Evolutionary conservation across 2,888 invertebrate genomes (phyloP).

Genomic region (Meta bourneti): DNA sequence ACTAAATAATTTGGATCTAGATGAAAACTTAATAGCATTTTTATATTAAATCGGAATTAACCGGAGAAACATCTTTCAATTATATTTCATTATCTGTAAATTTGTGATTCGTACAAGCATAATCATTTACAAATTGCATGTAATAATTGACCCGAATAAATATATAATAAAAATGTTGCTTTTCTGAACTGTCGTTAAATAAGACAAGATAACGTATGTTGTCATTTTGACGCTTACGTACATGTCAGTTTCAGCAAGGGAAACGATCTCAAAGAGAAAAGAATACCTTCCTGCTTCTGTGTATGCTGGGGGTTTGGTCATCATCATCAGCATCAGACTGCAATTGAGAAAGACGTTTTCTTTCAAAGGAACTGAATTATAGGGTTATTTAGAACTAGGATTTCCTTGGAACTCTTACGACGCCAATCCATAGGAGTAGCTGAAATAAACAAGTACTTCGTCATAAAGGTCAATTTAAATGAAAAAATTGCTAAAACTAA

Average conservation of each 20-base stretch:
- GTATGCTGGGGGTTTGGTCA: background rate
- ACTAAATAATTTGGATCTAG: too few relatives aligned
- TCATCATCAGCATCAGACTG: background rate
- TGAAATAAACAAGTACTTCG: too few relatives aligned
- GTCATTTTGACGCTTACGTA: background rate
- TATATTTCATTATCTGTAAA: too few relatives aligned
- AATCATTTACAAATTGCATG: too few relatives aligned
- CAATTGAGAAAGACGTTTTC: background rate
- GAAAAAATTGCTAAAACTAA: too few relatives aligned
- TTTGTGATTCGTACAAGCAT: too few relatives aligned
- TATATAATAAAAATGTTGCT: background rate
- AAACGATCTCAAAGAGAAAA: background rate
- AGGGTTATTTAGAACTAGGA: background rate
- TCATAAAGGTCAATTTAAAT: too few relatives aligned
- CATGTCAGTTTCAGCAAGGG: background rate
- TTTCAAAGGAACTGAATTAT: background rate
- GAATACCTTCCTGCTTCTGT: background rate
- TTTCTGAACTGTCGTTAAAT: background rate
- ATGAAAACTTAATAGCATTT: too few relatives aligned
- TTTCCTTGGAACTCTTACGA: too few relatives aligned
- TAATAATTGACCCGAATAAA: background rate
- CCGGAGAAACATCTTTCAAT: too few relatives aligned
- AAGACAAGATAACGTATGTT: background rate
- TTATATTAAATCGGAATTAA: too few relatives aligned
- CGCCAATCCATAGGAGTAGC: too few relatives aligned